Evolutionary conservation across 2,113 vertebrate species (phyloP).

Genomic region (Genyomyrus donnyi): DNA sequence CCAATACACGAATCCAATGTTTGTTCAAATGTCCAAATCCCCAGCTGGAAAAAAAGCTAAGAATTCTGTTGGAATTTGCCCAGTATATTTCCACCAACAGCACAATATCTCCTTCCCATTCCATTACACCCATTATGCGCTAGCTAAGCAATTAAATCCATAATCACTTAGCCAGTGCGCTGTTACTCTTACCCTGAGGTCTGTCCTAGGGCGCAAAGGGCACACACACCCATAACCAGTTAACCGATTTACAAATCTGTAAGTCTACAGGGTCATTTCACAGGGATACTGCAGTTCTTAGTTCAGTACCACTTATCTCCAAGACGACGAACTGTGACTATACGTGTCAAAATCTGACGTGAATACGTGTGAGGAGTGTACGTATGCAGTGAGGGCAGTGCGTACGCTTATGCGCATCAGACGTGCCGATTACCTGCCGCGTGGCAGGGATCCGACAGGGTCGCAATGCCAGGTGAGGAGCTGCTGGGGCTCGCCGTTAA

Average conservation of each 20-base stretch:
- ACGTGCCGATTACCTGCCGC: neutral
- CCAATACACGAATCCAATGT: neutral
- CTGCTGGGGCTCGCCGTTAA: neutral
- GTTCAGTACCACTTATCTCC: neutral
- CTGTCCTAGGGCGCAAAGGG: neutral
- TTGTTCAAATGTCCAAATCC: neutral
- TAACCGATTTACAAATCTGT: neutral
- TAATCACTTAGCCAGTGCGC: neutral
- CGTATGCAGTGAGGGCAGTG: neutral
- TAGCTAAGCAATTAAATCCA: neutral
- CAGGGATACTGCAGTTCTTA: neutral
- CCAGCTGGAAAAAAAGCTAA: neutral
- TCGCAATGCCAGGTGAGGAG: neutral
- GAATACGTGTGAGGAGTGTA: neutral
- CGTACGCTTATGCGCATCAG: neutral
- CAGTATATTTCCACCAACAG: neutral
- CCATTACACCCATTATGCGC: neutral
- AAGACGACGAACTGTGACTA: neutral
- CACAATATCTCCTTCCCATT: neutral
- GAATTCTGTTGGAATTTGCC: neutral
- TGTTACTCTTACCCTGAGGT: neutral
- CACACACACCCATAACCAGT: neutral
- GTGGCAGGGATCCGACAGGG: neutral
- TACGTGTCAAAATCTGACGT: neutral
- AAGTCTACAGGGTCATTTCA: neutral